Percentiles rank a stretch among this genome's conserved stretches.
Conservation (phyloP, 2,797 vertebrate genomes). For the Eulemur rubriventer region DNA sequence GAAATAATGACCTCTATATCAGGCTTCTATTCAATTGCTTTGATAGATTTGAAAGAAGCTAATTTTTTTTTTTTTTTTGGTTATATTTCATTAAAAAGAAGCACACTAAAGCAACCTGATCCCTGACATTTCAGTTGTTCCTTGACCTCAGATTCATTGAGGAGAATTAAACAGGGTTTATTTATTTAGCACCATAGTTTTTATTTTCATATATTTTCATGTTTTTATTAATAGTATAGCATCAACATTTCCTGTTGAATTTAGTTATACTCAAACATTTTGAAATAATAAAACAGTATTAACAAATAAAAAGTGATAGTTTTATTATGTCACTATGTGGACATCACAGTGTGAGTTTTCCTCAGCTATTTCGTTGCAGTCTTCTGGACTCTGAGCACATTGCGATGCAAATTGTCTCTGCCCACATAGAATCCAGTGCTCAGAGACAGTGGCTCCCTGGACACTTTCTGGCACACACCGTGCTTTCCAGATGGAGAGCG, state of each 20-base stretch:
- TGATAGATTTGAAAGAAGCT: background rate
- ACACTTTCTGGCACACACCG: too few species aligned
- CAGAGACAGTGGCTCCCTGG: background rate
- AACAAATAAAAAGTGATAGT: background rate
- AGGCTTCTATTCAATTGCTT: background rate
- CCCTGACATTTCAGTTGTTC: background rate
- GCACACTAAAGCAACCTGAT: background rate
- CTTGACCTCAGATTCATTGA: too few species aligned
- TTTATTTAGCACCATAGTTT: background rate
- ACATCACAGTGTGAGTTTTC: background rate
- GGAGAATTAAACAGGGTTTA: background rate
- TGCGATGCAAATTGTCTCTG: background rate
- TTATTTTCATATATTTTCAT: background rate
- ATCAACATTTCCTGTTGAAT: background rate
- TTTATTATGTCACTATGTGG: fast-evolving
- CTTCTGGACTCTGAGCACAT: background rate
- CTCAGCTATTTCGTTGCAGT: too few species aligned
- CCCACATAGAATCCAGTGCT: too few species aligned
- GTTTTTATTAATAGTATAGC: background rate
- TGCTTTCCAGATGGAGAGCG: too few species aligned
- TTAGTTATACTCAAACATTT: background rate
- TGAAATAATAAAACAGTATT: background rate
- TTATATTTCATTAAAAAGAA: background rate
- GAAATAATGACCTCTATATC: background rate
- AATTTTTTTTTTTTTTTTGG: background rate